phyloP scores from a whole-genome alignment of 2,888 invertebrate genomes.

The Drosophila flavopinicola region DNA sequence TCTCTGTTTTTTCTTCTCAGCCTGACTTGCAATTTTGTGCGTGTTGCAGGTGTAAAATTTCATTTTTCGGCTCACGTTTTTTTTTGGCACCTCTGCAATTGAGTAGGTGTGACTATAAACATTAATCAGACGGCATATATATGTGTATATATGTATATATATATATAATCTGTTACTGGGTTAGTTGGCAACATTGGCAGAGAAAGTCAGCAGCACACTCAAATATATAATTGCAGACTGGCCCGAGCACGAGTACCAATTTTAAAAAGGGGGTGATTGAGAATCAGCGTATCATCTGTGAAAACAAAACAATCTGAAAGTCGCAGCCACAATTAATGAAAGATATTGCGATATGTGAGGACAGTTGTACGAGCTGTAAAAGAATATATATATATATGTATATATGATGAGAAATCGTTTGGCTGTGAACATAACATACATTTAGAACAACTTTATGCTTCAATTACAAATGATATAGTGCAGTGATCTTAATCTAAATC shows the following conservation, averaged over 20 bases:
- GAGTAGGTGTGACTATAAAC: conserved; percentile 73
- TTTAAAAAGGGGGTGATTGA: conserved; percentile 40
- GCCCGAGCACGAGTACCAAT: conserved; percentile 31
- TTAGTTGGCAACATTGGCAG: conserved; percentile 46
- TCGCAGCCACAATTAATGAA: conserved; percentile 34
- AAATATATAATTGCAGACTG: conserved; percentile 41
- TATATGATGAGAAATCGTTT: conserved; percentile 11
- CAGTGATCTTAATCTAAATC: conserved; percentile 3
- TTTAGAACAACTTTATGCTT: conserved; percentile 1
- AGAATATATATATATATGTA: too few relatives aligned
- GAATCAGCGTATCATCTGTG: conserved; percentile 27
- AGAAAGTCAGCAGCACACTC: conserved; percentile 45
- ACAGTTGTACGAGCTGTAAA: background rate
- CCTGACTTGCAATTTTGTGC: conserved; percentile 69
- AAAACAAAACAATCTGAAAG: conserved; percentile 27
- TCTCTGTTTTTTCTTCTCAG: conserved; percentile 11
- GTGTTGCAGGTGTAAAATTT: conserved; percentile 73
- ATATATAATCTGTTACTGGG: conserved; percentile 57
- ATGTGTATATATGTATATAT: too few relatives aligned
- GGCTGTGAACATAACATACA: conserved; percentile 3
- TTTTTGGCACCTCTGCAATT: conserved; percentile 69
- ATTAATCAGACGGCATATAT: conserved; percentile 68
- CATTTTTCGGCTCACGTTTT: conserved; percentile 6
- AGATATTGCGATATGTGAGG: conserved; percentile 28
- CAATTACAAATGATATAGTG: conserved; percentile 1